Evolutionary conservation across 1,140 invertebrate genomes (phyloP), one percentile per base, ranked within the genome.

Genomic region (Bombus fervidus): DNA sequence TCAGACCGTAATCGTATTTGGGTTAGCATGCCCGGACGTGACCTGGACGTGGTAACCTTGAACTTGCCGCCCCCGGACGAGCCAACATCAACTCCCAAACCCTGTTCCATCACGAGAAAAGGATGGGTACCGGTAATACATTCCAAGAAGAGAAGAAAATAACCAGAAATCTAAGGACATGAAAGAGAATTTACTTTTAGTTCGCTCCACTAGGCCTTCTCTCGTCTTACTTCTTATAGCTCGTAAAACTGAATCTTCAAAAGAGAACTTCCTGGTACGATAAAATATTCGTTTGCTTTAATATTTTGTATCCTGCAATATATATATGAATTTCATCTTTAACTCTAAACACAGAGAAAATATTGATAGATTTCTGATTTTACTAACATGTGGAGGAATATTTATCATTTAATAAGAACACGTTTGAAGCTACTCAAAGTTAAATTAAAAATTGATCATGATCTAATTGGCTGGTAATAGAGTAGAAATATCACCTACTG

Each of bases 1-100:
- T 87, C 72, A 76, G 79, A 90, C 72, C 78, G 85, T 91, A 91
- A 92, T 89, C 80, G 89, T 91, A 91, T 94, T 94, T 86, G 90
- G 91, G 89, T 94, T 93, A 90, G 90, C 87, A 86, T 85, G 93
- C 90, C 92, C 93, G 92, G 91, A 93, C 91, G 88, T 88, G 91
- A 91, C 92, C 90, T 91, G 90, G 87, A 92, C 88, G 72, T 47
- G 43, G 80, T 76, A 82, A 81, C 94, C 94, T 94, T 94, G 93
- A 94, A 93, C 93, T 94, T 94, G 90, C 89, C 87, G 28, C 85
- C 78, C 86, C 71, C 83, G 74, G 41, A 80, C 68, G 76, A 73
- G 34, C 68, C 83, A 72, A 80, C 76, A 43, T 72, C 76, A 53
- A 47, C 83, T 37, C 83, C 31, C 76, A 62, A 62, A 18, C 83